phyloP scores from a whole-genome alignment of 2,797 vertebrate genomes.

The Hemibagrus guttatus region DNA sequence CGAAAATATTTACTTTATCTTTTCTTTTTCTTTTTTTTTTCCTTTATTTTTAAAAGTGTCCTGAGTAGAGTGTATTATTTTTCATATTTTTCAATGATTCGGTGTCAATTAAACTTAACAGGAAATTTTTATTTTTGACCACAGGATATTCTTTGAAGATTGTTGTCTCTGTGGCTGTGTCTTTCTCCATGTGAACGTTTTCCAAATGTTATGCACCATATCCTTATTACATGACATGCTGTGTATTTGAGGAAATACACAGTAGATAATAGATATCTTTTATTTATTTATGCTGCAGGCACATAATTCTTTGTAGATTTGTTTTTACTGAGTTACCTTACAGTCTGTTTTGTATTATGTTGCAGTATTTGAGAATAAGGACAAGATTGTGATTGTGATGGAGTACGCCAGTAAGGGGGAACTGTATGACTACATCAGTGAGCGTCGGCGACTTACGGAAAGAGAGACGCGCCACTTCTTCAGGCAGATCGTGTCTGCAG shows the following conservation, averaged over 20 bases:
- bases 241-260: constrained; percentile 29
- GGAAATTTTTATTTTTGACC: constrained; percentile 35
- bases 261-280: constrained; percentile 24
- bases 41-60: neutral
- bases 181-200: constrained; percentile 5
- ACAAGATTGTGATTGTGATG: constrained; percentile 99
- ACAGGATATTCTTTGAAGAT: constrained; percentile 24
- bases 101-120: constrained; percentile 3
- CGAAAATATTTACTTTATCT: constrained; percentile 37
- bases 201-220: constrained; percentile 27
- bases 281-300: constrained; percentile 9
- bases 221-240: constrained; percentile 43
- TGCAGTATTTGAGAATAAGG: constrained; percentile 98
- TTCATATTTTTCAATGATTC: constrained; percentile 15
- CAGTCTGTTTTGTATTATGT: constrained; percentile 51
- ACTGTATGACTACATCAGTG: constrained; percentile 97
- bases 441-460: constrained; percentile 89
- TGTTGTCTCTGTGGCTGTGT: constrained; percentile 17
- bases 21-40: constrained; percentile 8
- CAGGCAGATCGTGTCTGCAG: constrained; percentile 95
- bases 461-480: constrained; percentile 97
- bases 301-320: neutral
- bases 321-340: constrained; percentile 28
- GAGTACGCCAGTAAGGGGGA: constrained; percentile 98
- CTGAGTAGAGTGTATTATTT: neutral